Evolutionary conservation across 2,888 invertebrate genomes (phyloP).

Genomic region (Quadroppia sp.): DNA sequence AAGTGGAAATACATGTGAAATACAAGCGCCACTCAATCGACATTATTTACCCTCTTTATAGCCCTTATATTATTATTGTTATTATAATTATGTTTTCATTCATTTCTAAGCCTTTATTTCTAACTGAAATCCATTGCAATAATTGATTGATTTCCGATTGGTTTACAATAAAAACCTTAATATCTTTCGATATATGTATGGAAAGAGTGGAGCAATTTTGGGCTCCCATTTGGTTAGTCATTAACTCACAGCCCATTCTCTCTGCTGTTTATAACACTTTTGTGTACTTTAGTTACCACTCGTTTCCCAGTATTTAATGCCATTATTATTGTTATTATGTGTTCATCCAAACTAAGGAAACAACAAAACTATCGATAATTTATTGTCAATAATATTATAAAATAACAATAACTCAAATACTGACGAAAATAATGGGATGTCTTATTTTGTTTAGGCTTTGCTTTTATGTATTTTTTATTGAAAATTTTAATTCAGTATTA

Average conservation of each 20-base stretch:
- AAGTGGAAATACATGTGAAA: constrained; percentile 2
- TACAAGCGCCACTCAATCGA: neutral
- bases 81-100: constrained; percentile 13
- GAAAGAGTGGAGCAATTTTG: constrained; percentile 1
- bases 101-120: neutral
- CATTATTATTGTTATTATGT: constrained; percentile 16
- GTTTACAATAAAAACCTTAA: constrained; percentile 27
- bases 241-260: neutral
- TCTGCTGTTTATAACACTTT: neutral
- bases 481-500: no score
- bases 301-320: constrained; percentile 8
- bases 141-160: constrained; percentile 37
- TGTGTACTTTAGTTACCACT: constrained; percentile 27
- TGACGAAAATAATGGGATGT: neutral
- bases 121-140: constrained; percentile 1
- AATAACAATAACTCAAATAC: neutral
- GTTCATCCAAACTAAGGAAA: neutral
- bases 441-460: no score
- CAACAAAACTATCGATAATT: constrained; percentile 16
- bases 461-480: no score
- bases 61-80: constrained; percentile 21
- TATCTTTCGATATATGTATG: neutral
- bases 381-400: neutral
- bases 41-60: constrained; percentile 18
- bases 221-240: constrained; percentile 1